Conservation (phyloP, 2,797 vertebrate genomes). For the Adrianichthys oophorus region DNA sequence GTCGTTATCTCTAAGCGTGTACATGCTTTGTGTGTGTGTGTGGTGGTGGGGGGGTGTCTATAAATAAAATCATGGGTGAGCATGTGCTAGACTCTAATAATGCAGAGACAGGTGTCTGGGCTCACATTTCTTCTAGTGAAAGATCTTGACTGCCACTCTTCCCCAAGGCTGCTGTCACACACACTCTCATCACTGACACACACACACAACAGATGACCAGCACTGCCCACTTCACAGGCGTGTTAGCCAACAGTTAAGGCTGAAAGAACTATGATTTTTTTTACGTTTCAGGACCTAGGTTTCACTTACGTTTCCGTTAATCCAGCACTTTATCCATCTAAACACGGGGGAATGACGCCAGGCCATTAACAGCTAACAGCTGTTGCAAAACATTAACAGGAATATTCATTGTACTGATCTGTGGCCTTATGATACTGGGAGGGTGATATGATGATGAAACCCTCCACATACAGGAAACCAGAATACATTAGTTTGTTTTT, state of each 20-base stretch:
- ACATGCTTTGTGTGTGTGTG: not conserved
- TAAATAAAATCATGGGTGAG: constrained; percentile 77
- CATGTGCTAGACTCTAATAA: constrained; percentile 77
- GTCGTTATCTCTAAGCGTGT: constrained; percentile 5
- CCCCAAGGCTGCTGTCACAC: constrained; percentile 61
- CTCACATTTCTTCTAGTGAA: constrained; percentile 86
- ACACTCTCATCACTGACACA: constrained; percentile 27
- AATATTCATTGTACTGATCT: constrained; percentile 37
- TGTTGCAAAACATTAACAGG: constrained; percentile 64
- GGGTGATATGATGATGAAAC: constrained; percentile 29
- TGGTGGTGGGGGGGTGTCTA: constrained; percentile 64
- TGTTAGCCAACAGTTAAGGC: constrained; percentile 25
- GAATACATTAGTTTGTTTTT: not conserved
- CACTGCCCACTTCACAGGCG: constrained; percentile 23
- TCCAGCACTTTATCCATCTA: constrained; percentile 38
- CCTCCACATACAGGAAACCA: not conserved
- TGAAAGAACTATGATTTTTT: constrained; percentile 44
- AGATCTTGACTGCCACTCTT: constrained; percentile 82
- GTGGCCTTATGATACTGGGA: constrained; percentile 37
- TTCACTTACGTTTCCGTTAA: constrained; percentile 45
- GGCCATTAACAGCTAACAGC: constrained; percentile 67
- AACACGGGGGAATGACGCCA: constrained; percentile 49
- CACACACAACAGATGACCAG: constrained; percentile 28
- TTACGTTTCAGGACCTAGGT: constrained; percentile 43
- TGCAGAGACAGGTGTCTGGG: constrained; percentile 84